Conservation (phyloP, 2,113 vertebrate genomes). For the Hyaena hyaena region DNA sequence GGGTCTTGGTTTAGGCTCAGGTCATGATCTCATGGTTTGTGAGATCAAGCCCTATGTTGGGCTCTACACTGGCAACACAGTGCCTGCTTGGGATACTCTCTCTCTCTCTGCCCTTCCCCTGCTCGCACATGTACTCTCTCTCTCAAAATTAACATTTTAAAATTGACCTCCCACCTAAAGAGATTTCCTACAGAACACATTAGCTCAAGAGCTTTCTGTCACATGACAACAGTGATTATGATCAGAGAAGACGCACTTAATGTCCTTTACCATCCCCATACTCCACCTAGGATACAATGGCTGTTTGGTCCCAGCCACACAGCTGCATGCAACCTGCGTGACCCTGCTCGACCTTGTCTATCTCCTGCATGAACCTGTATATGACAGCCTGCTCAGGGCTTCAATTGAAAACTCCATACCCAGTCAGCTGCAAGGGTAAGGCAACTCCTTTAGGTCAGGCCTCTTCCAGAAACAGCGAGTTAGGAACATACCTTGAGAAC, state of each 20-base stretch:
- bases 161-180: slow-evolving; percentile 2
- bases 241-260: not conserved
- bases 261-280: not conserved
- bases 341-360: slow-evolving; percentile 91
- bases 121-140: too few species aligned
- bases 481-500: not conserved
- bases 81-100: too few species aligned
- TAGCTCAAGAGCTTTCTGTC: not conserved
- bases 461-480: not conserved
- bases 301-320: slow-evolving; percentile 84
- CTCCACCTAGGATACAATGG: slow-evolving; percentile 91
- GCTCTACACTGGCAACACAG: too few species aligned
- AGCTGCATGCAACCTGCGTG: slow-evolving; percentile 86
- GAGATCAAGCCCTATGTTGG: too few species aligned
- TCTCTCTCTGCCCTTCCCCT: too few species aligned
- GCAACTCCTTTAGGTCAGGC: not conserved
- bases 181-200: not conserved
- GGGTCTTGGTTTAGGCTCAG: too few species aligned
- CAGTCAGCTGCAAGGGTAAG: slow-evolving; percentile 91
- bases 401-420: slow-evolving; percentile 87
- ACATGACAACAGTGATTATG: not conserved
- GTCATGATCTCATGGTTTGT: too few species aligned
- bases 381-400: slow-evolving; percentile 87
- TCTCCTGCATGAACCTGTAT: slow-evolving; percentile 89
- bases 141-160: not conserved